Evolutionary conservation across 2,797 vertebrate species (phyloP).

Genomic region (Anguilla pacifica): DNA sequence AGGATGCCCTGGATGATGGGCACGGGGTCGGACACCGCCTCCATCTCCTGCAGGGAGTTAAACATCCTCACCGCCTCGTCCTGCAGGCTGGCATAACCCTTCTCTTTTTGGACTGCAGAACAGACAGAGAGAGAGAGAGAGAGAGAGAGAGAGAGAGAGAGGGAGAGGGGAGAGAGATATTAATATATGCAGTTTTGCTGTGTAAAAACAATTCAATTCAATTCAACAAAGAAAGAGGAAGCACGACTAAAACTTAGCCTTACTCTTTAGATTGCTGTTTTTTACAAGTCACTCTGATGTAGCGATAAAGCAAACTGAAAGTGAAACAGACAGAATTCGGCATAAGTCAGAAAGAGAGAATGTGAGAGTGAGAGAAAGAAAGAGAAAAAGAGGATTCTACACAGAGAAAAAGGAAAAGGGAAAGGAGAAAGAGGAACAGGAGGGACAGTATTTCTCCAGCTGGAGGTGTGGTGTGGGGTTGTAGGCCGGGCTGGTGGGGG

Average conservation of each 20-base stretch:
- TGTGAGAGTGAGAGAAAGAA: not conserved
- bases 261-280: not conserved
- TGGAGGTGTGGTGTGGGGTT: not conserved
- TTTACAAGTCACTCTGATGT: not conserved
- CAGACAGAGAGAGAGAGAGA: not conserved
- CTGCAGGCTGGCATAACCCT: slow-evolving; percentile 90
- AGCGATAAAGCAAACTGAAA: not conserved
- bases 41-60: slow-evolving; percentile 92
- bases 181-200: not conserved
- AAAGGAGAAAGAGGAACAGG: not conserved
- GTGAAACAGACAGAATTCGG: not conserved
- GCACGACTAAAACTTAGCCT: not conserved
- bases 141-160: not conserved
- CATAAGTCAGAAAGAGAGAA: not conserved
- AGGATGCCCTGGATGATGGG: slow-evolving; percentile 92
- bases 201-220: not conserved
- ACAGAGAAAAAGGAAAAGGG: not conserved
- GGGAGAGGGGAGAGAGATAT: not conserved
- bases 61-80: slow-evolving; percentile 93
- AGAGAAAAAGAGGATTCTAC: not conserved
- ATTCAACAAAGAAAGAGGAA: too few relatives aligned
- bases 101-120: slow-evolving; percentile 81
- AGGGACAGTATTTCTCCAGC: not conserved
- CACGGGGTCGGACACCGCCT: slow-evolving; percentile 87
- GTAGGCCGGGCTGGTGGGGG: not conserved